phyloP scores from a whole-genome alignment of 2,113 vertebrate species.

The Naja naja region DNA sequence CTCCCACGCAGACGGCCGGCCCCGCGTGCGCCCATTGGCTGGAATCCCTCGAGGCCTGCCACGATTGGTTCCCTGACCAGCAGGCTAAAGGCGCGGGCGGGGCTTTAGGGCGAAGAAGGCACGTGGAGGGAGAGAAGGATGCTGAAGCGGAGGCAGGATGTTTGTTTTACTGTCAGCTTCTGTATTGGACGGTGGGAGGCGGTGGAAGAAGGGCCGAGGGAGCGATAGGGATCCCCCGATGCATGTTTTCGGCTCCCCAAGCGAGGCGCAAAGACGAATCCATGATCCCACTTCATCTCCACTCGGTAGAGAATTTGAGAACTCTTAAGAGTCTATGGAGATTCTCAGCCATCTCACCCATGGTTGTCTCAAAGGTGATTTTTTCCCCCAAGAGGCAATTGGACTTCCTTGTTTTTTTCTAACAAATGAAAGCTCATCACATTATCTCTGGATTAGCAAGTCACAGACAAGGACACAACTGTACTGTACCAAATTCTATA shows the following conservation, averaged over 20 bases:
- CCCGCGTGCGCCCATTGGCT: constrained; percentile 9
- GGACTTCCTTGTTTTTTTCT: no score
- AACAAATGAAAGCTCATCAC: neutral
- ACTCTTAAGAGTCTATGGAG: neutral
- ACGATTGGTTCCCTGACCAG: constrained; percentile 28
- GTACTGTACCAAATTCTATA: neutral
- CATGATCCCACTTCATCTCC: neutral
- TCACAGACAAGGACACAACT: neutral
- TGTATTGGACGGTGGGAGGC: no score
- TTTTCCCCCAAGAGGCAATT: no score
- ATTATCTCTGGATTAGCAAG: neutral
- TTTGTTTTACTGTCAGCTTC: neutral
- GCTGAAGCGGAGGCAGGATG: neutral
- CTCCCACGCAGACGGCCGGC: neutral
- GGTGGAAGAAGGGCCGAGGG: neutral
- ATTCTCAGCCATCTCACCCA: no score
- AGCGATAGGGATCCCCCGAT: neutral
- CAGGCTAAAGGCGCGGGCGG: neutral
- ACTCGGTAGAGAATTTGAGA: neutral
- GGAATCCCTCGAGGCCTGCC: constrained; percentile 14
- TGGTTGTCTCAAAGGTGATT: no score
- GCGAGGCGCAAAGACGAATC: neutral
- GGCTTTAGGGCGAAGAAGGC: neutral
- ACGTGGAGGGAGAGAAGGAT: neutral
- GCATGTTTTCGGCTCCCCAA: neutral